A percentile compares a stretch with the other conserved stretches of the same genome.
Conservation (phyloP, 2,888 invertebrate genomes). For the Sepiola atlantica region DNA sequence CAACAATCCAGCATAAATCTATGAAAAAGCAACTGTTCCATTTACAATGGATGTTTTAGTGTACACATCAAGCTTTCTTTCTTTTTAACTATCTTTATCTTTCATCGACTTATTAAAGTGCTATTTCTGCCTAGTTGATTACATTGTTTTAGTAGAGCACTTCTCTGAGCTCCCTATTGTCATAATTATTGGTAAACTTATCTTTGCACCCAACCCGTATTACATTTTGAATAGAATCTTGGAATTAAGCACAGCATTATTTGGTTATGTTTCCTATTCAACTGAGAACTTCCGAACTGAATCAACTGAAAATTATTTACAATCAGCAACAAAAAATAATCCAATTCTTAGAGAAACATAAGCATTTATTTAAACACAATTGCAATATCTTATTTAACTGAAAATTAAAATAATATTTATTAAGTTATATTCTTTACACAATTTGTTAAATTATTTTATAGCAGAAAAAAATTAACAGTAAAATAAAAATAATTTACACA, state of each 20-base stretch:
- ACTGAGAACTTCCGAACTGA: not conserved
- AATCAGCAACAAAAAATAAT: not conserved
- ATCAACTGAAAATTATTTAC: not conserved
- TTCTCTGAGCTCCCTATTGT: not conserved
- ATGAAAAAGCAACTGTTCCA: constrained; percentile 41
- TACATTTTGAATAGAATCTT: not conserved
- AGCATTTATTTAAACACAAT: not conserved
- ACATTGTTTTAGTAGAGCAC: not conserved
- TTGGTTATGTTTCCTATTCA: not conserved
- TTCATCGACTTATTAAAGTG: not conserved
- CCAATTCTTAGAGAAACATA: not conserved
- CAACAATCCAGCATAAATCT: not conserved
- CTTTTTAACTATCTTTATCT: not conserved
- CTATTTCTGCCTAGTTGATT: not conserved
- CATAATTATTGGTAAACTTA: not conserved
- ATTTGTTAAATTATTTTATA: no score
- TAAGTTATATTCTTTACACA: no score
- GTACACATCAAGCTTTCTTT: not conserved
- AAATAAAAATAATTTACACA: no score
- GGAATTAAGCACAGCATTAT: not conserved
- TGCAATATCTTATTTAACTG: not conserved
- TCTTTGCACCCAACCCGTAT: not conserved
- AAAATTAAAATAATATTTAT: not conserved
- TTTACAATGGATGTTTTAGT: constrained; percentile 37
- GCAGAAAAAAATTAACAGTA: no score